Conservation (phyloP, 2,113 vertebrate genomes). For the Thalassarche chlororhynchos region DNA sequence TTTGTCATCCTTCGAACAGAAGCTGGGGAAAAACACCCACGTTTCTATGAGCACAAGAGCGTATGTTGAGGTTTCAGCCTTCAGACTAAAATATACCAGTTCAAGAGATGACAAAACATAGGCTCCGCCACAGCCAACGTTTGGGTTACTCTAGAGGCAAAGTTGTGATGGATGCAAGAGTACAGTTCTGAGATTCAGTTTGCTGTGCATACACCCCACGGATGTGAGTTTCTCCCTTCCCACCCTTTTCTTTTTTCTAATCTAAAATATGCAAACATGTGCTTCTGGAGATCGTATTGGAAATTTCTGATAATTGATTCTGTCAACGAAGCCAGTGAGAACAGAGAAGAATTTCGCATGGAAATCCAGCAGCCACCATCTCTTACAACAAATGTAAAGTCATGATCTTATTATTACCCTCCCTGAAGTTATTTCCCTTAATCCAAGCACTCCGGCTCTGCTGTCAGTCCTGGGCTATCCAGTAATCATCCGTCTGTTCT, state of each 20-base stretch:
- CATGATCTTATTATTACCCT: not conserved
- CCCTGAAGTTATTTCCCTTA: not conserved
- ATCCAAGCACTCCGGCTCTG: not conserved
- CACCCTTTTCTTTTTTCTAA: not conserved
- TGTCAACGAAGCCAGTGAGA: not conserved
- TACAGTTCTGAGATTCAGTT: not conserved
- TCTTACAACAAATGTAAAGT: not conserved
- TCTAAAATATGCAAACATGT: not conserved
- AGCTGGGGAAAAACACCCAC: not conserved
- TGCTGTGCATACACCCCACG: not conserved
- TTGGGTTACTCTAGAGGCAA: not conserved
- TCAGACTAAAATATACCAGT: not conserved
- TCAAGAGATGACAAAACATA: not conserved
- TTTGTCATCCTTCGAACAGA: not conserved
- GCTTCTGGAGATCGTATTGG: not conserved
- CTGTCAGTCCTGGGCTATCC: not conserved
- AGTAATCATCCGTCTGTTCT: not conserved
- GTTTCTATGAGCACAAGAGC: accelerated
- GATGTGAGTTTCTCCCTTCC: not conserved
- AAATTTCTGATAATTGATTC: not conserved
- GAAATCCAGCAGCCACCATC: not conserved
- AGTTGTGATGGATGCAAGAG: not conserved
- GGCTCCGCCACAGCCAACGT: not conserved
- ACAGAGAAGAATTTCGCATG: not conserved
- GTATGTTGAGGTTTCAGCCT: not conserved